Conservation (phyloP, 2,797 vertebrate species). For the Lemur catta region DNA sequence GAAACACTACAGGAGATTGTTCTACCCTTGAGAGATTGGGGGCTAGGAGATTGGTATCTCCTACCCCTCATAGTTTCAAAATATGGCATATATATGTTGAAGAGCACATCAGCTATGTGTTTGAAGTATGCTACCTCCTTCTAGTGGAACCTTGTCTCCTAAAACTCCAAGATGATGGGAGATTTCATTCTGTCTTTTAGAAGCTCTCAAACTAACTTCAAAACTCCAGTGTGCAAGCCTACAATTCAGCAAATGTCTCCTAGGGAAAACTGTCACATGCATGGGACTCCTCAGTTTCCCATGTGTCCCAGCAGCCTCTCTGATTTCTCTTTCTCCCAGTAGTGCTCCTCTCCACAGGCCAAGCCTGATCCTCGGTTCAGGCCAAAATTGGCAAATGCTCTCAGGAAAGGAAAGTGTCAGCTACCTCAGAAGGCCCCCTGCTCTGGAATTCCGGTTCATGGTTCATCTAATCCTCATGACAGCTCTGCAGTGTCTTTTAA, state of each 20-base stretch:
- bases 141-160: background rate
- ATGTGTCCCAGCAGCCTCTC: background rate
- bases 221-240: background rate
- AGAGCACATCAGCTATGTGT: background rate
- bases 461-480: background rate
- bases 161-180: background rate
- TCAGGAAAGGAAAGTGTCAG: background rate
- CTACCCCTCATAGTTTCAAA: conserved; percentile 11
- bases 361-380: background rate
- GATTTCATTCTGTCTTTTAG: background rate
- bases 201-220: background rate
- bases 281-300: background rate
- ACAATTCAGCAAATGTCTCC: background rate
- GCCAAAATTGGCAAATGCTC: background rate
- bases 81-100: background rate
- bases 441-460: conserved; percentile 12
- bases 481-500: background rate
- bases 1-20: background rate
- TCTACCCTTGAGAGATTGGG: background rate
- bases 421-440: background rate
- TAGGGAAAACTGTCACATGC: background rate
- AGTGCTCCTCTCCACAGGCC: background rate
- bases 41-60: no score
- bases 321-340: background rate
- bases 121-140: background rate